phyloP scores from a whole-genome alignment of 2,797 vertebrate species.

The Macrochelys suwanniensis region DNA sequence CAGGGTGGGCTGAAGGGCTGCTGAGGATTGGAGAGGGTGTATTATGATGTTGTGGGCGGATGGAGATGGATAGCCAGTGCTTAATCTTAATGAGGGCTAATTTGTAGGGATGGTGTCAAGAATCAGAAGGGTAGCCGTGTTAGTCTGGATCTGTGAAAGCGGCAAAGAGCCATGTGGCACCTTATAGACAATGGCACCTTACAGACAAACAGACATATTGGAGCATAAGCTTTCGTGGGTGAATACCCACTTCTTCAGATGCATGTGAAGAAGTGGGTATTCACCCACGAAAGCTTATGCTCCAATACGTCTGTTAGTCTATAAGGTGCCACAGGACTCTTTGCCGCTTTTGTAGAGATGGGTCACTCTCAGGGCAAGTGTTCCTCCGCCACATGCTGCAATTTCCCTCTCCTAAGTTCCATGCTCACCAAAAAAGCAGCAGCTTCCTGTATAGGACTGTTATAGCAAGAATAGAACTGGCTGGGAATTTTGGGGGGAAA shows the following conservation, averaged over 20 bases:
- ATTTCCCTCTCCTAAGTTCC: background rate
- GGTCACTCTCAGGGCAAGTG: background rate
- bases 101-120: background rate
- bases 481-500: background rate
- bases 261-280: too few species aligned
- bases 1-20: background rate
- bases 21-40: background rate
- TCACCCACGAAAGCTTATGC: too few species aligned
- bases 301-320: too few species aligned
- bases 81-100: background rate
- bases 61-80: fast-evolving
- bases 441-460: background rate
- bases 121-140: too few species aligned
- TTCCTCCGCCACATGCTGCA: background rate
- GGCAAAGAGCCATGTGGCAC: too few species aligned
- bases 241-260: too few species aligned
- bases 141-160: too few species aligned
- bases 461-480: background rate
- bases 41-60: background rate
- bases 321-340: too few species aligned
- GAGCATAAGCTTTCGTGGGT: too few species aligned
- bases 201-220: too few species aligned
- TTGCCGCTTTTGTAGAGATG: background rate
- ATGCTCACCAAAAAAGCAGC: background rate
- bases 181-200: too few species aligned